Base-by-base conservation (phyloP, 1,140 invertebrate genomes). In the Caenorhabditis brenneri region DNA sequence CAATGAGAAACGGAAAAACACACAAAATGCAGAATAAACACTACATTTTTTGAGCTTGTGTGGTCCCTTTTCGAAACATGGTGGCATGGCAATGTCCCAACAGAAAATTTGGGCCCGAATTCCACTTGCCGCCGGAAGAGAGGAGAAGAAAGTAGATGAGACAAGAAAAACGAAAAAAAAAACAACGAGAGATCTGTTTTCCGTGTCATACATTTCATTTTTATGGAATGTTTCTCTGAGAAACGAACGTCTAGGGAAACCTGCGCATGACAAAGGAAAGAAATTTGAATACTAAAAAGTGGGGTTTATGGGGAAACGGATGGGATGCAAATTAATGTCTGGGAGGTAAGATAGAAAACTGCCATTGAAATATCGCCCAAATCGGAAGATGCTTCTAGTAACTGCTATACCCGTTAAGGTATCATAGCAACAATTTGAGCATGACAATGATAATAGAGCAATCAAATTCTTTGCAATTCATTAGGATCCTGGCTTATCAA, bases 1-100 rank as follows among this genome's bases (percentile, higher is more conserved):
- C n/a, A 74, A 74, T 10, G 15, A 1, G 48, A 51, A 51, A 36
- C 12, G 39, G 19, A 65, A 36, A 65, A 58, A 58, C 10, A 9
- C 22, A 6, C 19, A 65, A 42, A 27, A 74, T 12, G 22, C 33
- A 74, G 36, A 74, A 74, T 74, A 74, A 74, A 74, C 65, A 74
- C 65, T 12, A 74, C 7, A 36, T 39, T 65, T 65, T 65, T 65
- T 36, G 33, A 19, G 33, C 33, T 31, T 5, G 31, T 3, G 10
- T 1, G 2, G n/a, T 5, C 27, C 22, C n/a, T 49, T 65, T 65
- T 39, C 65, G 29, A 74, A 74, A 74, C 65, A 74, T 74, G 65
- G 36, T 74, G 65, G 36, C 65, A 33, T 31, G 29, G 10, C 31
- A 58, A 19, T 27, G 55, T 27, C 19, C n/a, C 48, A 2, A 4